phyloP scores from a whole-genome alignment of 2,888 invertebrate genomes.

The Drosophila mimica region DNA sequence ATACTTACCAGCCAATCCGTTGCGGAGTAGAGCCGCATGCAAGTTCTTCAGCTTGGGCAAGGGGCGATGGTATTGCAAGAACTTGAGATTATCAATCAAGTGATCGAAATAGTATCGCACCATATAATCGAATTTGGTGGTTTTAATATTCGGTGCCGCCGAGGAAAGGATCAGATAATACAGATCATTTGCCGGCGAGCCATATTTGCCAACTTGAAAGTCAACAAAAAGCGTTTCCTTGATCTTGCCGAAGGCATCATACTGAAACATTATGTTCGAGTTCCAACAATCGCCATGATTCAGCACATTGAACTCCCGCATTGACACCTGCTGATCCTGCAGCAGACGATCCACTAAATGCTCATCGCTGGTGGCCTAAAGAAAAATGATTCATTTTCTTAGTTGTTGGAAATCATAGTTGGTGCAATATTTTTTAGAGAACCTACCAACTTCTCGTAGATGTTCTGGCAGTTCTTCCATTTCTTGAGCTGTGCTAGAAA shows the following conservation, averaged over 20 bases:
- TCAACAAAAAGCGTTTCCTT: constrained; percentile 79
- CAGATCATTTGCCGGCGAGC: constrained; percentile 80
- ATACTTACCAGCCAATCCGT: constrained; percentile 81
- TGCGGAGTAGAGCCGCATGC: constrained; percentile 76
- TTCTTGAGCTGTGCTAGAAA: constrained; percentile 79
- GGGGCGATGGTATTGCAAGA: constrained; percentile 81
- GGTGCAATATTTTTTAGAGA: background rate
- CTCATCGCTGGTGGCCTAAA: constrained; percentile 74
- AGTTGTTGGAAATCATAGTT: background rate
- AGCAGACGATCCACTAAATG: constrained; percentile 79
- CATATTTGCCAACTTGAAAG: constrained; percentile 80
- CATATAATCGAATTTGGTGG: constrained; percentile 81
- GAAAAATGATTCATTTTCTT: background rate
- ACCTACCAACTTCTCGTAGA: constrained; percentile 79
- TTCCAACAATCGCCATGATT: constrained; percentile 83
- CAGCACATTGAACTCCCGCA: constrained; percentile 80
- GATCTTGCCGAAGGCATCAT: constrained; percentile 81
- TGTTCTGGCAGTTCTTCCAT: constrained; percentile 76
- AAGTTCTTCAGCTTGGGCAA: constrained; percentile 81
- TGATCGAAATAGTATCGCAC: constrained; percentile 82
- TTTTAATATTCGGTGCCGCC: constrained; percentile 72
- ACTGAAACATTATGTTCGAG: constrained; percentile 83
- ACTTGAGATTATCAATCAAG: constrained; percentile 79
- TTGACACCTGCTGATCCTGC: constrained; percentile 62
- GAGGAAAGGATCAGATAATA: constrained; percentile 79